Evolutionary conservation across 2,888 invertebrate species (phyloP).

Genomic region (Chironomus riparius): DNA sequence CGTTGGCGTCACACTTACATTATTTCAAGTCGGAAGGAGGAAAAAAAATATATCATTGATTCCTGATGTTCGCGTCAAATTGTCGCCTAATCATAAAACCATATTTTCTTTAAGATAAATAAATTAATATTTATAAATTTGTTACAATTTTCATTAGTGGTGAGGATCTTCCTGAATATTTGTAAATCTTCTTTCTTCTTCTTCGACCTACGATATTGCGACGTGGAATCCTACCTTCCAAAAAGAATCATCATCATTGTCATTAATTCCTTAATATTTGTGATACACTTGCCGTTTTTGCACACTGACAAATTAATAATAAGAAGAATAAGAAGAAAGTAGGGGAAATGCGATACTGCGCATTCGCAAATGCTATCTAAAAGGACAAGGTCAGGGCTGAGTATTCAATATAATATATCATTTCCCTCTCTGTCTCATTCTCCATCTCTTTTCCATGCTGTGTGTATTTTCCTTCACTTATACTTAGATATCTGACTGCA

Average conservation of each 20-base stretch:
- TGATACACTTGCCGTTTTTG: not conserved
- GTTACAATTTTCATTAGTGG: too few species aligned
- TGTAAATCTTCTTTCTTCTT: too few species aligned
- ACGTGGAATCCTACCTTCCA: too few species aligned
- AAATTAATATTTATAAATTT: not conserved
- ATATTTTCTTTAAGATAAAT: not conserved
- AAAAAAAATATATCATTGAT: not conserved
- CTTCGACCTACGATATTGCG: too few species aligned
- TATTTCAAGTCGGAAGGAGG: not conserved
- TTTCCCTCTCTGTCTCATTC: not conserved
- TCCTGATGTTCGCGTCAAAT: not conserved
- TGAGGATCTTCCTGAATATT: too few species aligned
- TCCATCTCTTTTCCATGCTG: not conserved
- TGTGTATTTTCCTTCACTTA: not conserved
- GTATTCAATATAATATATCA: not conserved
- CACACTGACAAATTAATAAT: not conserved
- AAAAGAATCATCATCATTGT: not conserved
- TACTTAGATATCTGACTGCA: not conserved
- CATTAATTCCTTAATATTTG: not conserved
- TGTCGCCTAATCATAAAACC: not conserved
- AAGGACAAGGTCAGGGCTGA: slow-evolving; percentile 19
- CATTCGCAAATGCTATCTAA: slow-evolving; percentile 4
- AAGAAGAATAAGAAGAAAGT: not conserved
- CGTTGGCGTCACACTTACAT: not conserved
- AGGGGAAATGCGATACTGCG: not conserved